Conservation (phyloP, 2,113 vertebrate species). For the Hippopotamus amphibius region DNA sequence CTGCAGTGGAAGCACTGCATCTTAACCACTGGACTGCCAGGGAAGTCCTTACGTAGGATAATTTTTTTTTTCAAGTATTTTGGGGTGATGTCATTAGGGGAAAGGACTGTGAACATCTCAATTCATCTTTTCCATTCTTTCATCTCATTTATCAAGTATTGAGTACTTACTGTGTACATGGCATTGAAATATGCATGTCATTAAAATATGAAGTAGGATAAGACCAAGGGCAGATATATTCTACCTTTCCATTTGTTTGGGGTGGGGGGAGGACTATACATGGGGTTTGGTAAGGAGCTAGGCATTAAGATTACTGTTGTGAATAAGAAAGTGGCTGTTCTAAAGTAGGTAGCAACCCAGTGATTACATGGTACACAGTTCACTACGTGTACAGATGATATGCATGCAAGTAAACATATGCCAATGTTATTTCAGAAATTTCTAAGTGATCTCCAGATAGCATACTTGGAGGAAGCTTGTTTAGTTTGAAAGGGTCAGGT, state of each 20-base stretch:
- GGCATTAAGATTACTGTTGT: background rate
- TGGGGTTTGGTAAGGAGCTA: background rate
- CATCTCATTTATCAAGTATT: background rate
- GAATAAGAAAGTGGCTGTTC: background rate
- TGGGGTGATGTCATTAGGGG: background rate
- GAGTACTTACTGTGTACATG: background rate
- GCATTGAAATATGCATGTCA: background rate
- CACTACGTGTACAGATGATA: background rate
- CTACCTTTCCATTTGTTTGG: background rate
- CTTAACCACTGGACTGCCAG: no score
- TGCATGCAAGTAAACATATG: background rate
- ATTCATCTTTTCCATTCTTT: background rate
- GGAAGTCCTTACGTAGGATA: background rate
- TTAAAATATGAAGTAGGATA: slow-evolving; percentile 3
- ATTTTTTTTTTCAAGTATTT: background rate
- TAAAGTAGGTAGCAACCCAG: background rate
- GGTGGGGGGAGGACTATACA: background rate
- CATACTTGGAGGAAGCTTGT: background rate
- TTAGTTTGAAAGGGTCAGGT: background rate
- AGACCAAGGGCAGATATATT: background rate
- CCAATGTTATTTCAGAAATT: slow-evolving; percentile 26
- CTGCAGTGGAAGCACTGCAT: no score
- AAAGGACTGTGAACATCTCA: slow-evolving; percentile 10
- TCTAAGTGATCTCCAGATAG: background rate
- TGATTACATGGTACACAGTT: background rate